Base-by-base conservation (phyloP, 2,113 vertebrate genomes). In the Odocoileus hemionus region DNA sequence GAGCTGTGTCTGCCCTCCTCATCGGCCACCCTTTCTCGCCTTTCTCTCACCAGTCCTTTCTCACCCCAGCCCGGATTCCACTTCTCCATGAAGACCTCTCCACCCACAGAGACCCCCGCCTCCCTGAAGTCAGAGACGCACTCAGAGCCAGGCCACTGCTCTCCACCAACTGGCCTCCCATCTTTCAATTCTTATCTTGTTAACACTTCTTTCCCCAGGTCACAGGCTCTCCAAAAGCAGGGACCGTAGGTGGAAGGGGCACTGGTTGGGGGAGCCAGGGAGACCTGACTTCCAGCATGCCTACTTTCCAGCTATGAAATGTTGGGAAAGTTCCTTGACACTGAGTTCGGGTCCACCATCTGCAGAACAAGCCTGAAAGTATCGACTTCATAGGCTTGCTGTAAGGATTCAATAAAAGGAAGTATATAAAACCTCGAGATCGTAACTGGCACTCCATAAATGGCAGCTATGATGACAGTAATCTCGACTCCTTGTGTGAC, bases 11-110 rank as follows among this genome's bases (percentile, higher is more conserved):
- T 14, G 80, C 52, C 39, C 39, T 45, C 15, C 88, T 0, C 0
- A 17, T 12, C 1, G 25, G 74, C 39, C 14, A 0, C 0, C 47
- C 47, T 50, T 50, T 50, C 47, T 50, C 47, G 14, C 47, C 47
- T 50, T 50, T 50, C 47, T 50, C 14, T 50, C 12, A 50, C 23
- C 6, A 0, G 0, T 36, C 10, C 17, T 9, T 5, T 43, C 30
- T 45, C 45, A 8, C 2, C 28, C 25, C 10, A 21, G n/a, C 23
- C 36, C 2, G 0, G 39, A 33, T 14, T 2, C 50, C 5, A 12
- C 43, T 1, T 30, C 50, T 36, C n/a, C 25, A 1, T 0, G 6
- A 21, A 15, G n/a, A 26, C 55, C 39, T 83, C 86, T 76, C 70
- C 12, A 7, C 2, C 23, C 67, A 1, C 1, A 5, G 16, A 17